These are phyloP conservation scores for Bombus pascuorum DNA, from an alignment of 1,140 invertebrate species.

Conservation along the genomic window DNA sequence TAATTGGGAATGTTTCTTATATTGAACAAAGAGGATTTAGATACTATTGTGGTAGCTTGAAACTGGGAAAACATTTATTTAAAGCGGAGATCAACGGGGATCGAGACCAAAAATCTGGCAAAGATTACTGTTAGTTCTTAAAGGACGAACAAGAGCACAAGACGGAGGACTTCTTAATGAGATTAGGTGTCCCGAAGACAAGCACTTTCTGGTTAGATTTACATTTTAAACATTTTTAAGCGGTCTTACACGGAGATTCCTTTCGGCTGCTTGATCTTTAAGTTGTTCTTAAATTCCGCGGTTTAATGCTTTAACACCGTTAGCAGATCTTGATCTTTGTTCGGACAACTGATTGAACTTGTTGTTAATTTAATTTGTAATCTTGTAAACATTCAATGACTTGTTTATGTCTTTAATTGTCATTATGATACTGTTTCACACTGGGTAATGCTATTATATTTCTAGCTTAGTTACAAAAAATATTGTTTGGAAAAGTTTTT, in stretches of 20 bases:
- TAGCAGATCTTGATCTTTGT: constrained; percentile 23
- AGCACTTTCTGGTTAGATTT: constrained; percentile 80
- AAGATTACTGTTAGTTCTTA: constrained; percentile 76
- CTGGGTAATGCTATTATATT: too few relatives aligned
- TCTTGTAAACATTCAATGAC: not conserved
- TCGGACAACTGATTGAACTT: constrained; percentile 2
- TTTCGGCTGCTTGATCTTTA: constrained; percentile 25
- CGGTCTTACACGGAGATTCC: constrained; percentile 64
- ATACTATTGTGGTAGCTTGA: constrained; percentile 68
- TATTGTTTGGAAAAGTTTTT: too few relatives aligned
- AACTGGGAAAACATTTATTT: constrained; percentile 79
- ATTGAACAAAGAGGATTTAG: constrained; percentile 13
- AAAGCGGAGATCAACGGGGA: constrained; percentile 77
- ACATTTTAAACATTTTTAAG: constrained; percentile 83
- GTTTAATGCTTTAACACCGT: not conserved
- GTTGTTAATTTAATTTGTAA: not conserved
- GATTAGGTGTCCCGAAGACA: constrained; percentile 79
- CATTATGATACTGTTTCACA: not conserved
- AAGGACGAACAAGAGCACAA: constrained; percentile 67
- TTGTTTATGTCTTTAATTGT: not conserved
- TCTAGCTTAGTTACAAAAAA: too few relatives aligned
- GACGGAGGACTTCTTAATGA: constrained; percentile 82
- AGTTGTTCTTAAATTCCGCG: constrained; percentile 44
- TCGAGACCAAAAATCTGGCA: constrained; percentile 74
- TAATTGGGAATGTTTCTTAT: not conserved